Evolutionary conservation across 2,797 vertebrate species (phyloP).

Genomic region (Cyprinella venusta): DNA sequence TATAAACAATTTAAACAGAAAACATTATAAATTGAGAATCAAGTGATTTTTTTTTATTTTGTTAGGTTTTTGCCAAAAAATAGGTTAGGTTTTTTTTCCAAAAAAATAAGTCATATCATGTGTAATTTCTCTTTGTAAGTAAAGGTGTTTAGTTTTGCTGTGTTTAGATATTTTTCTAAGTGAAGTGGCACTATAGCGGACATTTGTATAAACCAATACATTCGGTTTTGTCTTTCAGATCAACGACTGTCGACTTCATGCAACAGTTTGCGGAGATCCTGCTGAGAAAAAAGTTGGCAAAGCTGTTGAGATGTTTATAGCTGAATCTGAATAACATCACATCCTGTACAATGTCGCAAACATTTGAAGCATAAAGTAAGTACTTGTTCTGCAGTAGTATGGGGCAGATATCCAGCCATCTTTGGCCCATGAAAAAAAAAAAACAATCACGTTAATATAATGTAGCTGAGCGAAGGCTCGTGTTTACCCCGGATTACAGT

Average conservation of each 20-base stretch:
- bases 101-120: no score
- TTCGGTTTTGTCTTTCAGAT: background rate
- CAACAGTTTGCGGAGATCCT: background rate
- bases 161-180: background rate
- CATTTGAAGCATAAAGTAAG: background rate
- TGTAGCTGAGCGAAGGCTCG: slow-evolving; percentile 57
- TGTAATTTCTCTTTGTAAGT: background rate
- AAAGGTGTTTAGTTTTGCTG: background rate
- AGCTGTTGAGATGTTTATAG: background rate
- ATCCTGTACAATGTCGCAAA: background rate
- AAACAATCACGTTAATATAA: background rate
- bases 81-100: no score
- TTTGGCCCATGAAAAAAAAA: background rate
- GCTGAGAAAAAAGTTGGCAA: background rate
- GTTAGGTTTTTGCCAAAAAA: no score
- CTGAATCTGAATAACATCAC: background rate
- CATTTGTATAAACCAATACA: background rate
- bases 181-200: no score
- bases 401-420: background rate
- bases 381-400: background rate
- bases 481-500: slow-evolving; percentile 84
- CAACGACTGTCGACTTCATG: background rate
- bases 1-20: background rate
- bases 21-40: background rate
- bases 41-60: no score